Evolutionary conservation across 2,888 invertebrate species (phyloP).

Genomic region (Drosophila formosana): DNA sequence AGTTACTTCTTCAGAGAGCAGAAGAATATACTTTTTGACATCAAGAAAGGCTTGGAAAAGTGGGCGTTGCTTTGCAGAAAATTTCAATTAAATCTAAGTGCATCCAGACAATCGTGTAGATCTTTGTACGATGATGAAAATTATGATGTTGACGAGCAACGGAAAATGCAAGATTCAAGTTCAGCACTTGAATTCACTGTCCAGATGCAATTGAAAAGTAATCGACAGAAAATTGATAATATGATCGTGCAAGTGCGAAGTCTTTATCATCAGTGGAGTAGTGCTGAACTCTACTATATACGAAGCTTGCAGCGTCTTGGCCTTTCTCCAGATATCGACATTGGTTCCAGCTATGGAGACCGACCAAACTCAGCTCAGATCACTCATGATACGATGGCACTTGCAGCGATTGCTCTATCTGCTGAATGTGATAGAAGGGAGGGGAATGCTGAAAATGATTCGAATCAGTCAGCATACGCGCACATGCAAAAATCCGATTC

Average conservation of each 20-base stretch:
- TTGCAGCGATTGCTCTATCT: conserved; percentile 75
- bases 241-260: conserved; percentile 61
- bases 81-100: conserved; percentile 67
- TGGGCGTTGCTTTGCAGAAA: conserved; percentile 78
- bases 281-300: conserved; percentile 71
- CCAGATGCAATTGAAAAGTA: conserved; percentile 53
- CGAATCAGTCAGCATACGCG: not conserved
- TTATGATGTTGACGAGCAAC: not conserved
- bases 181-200: conserved; percentile 54
- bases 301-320: conserved; percentile 73
- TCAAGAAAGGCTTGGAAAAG: conserved; percentile 83
- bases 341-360: not conserved
- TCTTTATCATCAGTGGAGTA: conserved; percentile 68
- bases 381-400: conserved; percentile 63
- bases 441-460: not conserved
- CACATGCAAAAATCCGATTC: conserved; percentile 14
- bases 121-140: not conserved
- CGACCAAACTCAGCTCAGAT: conserved; percentile 17
- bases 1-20: conserved; percentile 77
- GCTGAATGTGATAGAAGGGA: conserved; percentile 48
- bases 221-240: conserved; percentile 41
- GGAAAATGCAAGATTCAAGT: not conserved
- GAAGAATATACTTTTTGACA: conserved; percentile 81
- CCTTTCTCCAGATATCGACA: conserved; percentile 31
- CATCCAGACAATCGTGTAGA: not conserved